A percentile compares a stretch with the other conserved stretches of the same genome.
Conservation (phyloP, 1,140 invertebrate genomes). For the Eurytemora carolleeae region DNA sequence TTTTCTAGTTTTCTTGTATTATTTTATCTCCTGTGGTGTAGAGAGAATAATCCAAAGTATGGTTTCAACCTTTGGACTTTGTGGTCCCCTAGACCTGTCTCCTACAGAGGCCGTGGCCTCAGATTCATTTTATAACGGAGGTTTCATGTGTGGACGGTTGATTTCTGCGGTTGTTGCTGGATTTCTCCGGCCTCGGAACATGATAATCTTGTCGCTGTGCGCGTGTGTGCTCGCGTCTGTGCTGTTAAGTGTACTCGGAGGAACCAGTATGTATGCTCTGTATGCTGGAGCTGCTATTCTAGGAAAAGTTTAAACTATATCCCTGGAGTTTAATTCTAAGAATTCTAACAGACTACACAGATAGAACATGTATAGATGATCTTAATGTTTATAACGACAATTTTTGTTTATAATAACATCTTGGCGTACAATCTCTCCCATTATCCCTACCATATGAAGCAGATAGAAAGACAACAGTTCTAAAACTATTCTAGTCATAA, state of each 20-base stretch:
- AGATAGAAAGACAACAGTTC: too few relatives aligned
- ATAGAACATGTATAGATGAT: too few relatives aligned
- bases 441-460: too few relatives aligned
- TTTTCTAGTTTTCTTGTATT: neutral
- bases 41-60: neutral
- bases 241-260: neutral
- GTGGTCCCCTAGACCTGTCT: neutral
- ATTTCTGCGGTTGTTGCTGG: conserved; percentile 1
- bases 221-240: neutral
- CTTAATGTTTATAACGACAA: too few relatives aligned
- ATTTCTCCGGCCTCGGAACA: conserved; percentile 5
- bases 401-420: too few relatives aligned
- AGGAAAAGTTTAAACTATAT: too few relatives aligned
- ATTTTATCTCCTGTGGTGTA: neutral
- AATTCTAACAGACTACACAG: too few relatives aligned
- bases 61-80: neutral
- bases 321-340: too few relatives aligned
- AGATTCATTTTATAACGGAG: conserved; percentile 13
- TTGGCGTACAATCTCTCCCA: too few relatives aligned
- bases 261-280: neutral
- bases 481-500: too few relatives aligned
- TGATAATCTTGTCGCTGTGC: neutral
- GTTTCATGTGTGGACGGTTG: conserved; percentile 13
- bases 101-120: conserved; percentile 2
- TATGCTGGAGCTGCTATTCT: neutral